Evolutionary conservation across 1,140 invertebrate species (phyloP).

Genomic region (Drosophila orosa): DNA sequence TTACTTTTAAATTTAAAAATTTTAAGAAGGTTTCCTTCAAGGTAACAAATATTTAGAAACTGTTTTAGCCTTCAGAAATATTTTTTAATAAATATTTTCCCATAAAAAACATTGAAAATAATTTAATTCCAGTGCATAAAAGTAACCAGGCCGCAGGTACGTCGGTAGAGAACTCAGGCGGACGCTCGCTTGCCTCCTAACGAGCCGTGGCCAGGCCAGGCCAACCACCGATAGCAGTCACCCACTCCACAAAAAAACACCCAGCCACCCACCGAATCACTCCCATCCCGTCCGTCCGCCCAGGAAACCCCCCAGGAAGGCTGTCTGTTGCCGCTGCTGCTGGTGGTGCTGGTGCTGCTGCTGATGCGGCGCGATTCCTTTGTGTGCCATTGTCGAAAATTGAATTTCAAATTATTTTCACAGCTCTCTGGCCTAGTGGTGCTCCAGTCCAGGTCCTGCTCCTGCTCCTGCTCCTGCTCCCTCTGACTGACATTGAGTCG

Average conservation of each 20-base stretch:
- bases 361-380: slow-evolving; percentile 70
- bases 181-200: slow-evolving; percentile 52
- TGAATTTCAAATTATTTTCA: slow-evolving; percentile 83
- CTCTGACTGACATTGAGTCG: slow-evolving; percentile 73
- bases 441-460: slow-evolving; percentile 21
- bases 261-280: slow-evolving; percentile 12
- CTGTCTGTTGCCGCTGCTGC: slow-evolving; percentile 38
- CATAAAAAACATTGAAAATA: no score
- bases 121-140: slow-evolving; percentile 3
- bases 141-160: slow-evolving; percentile 45
- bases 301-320: slow-evolving; percentile 13
- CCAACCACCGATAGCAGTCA: slow-evolving; percentile 4
- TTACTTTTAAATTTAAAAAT: fast-evolving
- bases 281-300: slow-evolving; percentile 24
- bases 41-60: not conserved
- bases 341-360: slow-evolving; percentile 37
- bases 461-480: not conserved
- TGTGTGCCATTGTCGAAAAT: slow-evolving; percentile 83
- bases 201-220: slow-evolving; percentile 39
- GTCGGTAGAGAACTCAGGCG: slow-evolving; percentile 1
- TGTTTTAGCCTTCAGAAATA: not conserved
- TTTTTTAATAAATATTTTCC: not conserved
- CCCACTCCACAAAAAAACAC: not conserved
- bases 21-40: not conserved
- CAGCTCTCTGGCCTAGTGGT: slow-evolving; percentile 66